Conservation (phyloP, 2,113 vertebrate genomes). For the Azemiops feae region DNA sequence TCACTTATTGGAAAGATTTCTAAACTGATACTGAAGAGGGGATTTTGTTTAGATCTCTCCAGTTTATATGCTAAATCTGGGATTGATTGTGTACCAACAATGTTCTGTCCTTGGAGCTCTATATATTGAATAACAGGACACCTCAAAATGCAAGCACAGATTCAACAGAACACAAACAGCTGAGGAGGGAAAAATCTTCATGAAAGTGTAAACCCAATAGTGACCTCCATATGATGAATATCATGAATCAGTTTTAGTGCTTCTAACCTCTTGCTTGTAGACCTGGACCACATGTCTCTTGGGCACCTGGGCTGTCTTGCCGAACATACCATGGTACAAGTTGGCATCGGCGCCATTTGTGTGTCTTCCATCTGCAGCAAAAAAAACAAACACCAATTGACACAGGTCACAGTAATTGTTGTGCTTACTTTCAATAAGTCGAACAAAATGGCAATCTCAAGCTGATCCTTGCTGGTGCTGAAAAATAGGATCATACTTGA, state of each 20-base stretch:
- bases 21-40: background rate
- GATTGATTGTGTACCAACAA: background rate
- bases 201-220: background rate
- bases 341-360: conserved; percentile 97
- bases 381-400: background rate
- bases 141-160: background rate
- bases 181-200: background rate
- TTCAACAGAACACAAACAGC: background rate
- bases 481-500: background rate
- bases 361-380: conserved; percentile 89
- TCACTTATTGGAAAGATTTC: background rate
- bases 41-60: background rate
- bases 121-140: background rate
- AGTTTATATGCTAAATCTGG: background rate
- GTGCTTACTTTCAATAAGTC: background rate
- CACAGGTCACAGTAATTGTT: background rate
- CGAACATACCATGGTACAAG: conserved; percentile 89
- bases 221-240: background rate
- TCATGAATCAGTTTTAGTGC: conserved; percentile 9
- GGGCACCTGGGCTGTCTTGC: conserved; percentile 82
- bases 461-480: background rate
- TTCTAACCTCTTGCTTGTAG: conserved; percentile 91
- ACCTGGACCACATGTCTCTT: conserved; percentile 91
- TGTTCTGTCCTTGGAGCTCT: background rate
- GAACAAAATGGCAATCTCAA: background rate